Evolutionary conservation across 1,140 invertebrate genomes (phyloP).

Genomic region (Zaprionus tsacasi): DNA sequence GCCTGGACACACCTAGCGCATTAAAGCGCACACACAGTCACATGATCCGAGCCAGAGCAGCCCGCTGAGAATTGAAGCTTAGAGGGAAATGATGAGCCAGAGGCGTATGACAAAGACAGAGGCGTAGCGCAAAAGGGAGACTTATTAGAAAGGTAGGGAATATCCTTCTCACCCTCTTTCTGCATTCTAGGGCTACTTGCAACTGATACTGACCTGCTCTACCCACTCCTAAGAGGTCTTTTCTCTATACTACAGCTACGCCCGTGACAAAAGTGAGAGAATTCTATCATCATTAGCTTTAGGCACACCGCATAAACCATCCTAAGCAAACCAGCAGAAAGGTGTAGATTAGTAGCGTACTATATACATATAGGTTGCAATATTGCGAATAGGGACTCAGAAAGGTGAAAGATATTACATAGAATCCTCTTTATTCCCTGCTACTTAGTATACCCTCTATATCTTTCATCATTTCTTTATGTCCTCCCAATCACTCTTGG

Average conservation of each 20-base stretch:
- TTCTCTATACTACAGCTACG: neutral
- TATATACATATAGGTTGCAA: no score
- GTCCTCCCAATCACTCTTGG: no score
- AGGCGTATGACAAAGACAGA: neutral
- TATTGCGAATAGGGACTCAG: no score
- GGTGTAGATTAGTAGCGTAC: no score
- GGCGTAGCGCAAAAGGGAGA: neutral
- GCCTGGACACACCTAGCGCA: constrained; percentile 6
- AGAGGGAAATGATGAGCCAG: neutral
- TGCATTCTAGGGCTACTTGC: neutral
- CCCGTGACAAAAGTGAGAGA: neutral
- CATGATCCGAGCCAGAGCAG: neutral
- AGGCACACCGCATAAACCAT: neutral
- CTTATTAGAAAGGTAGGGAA: neutral
- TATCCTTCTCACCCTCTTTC: neutral
- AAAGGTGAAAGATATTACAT: no score
- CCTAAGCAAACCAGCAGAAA: neutral
- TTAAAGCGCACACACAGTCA: neutral
- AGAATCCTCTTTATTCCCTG: no score
- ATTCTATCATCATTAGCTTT: neutral
- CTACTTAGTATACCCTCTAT: no score
- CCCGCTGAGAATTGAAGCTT: constrained; percentile 1
- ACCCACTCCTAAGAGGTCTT: no score
- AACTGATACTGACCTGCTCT: no score
- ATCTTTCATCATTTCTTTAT: no score